Conservation (phyloP, 1,140 invertebrate genomes). For the Trypoxylus dichotomus region DNA sequence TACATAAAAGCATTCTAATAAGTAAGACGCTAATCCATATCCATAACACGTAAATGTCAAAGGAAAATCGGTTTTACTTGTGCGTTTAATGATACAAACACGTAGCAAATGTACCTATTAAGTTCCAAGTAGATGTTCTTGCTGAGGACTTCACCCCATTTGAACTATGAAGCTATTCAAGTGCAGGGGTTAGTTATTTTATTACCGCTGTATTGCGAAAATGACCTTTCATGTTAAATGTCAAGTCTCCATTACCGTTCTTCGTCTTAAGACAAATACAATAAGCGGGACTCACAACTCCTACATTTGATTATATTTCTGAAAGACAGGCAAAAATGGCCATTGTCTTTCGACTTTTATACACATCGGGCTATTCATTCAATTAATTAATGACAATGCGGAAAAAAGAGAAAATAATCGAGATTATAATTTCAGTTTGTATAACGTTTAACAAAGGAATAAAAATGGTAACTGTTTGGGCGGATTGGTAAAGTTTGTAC, state of each 20-base stretch:
- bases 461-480: neutral
- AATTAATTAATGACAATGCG: neutral
- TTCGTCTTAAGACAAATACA: constrained; percentile 27
- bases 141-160: constrained; percentile 26
- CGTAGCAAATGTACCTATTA: constrained; percentile 17
- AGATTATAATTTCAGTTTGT: neutral
- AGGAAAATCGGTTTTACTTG: neutral
- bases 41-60: neutral
- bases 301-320: constrained; percentile 21
- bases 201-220: constrained; percentile 29
- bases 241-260: constrained; percentile 25
- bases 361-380: neutral
- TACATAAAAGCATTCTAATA: too few species aligned
- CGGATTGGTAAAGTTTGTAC: neutral
- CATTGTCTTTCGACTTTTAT: constrained; percentile 24
- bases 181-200: constrained; percentile 30
- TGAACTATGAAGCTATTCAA: constrained; percentile 30
- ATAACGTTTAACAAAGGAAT: neutral
- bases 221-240: constrained; percentile 29
- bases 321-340: neutral
- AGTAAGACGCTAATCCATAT: neutral
- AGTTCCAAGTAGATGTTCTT: constrained; percentile 26
- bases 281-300: neutral
- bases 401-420: neutral
- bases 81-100: neutral